phyloP scores from a whole-genome alignment of 2,888 invertebrate genomes.

The Caenorhabditis doughertyi region DNA sequence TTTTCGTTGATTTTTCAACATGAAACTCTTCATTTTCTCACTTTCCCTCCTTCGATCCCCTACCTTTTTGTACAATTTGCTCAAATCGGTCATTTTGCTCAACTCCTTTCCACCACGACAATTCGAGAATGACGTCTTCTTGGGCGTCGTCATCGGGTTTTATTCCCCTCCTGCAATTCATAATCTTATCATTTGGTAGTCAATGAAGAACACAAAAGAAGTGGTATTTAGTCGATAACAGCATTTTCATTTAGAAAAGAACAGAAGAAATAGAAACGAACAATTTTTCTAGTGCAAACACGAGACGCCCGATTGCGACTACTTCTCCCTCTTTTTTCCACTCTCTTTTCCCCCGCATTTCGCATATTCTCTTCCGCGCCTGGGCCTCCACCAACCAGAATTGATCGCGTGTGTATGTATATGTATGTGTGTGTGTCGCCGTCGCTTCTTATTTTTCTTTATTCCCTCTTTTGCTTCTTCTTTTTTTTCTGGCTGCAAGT shows the following conservation, averaged over 20 bases:
- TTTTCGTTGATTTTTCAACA: not conserved
- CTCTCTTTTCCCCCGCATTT: conserved; percentile 11
- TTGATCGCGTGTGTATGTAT: conserved; percentile 38
- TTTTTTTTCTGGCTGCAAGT: not conserved
- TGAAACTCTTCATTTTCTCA: not conserved
- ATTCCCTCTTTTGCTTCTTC: not conserved
- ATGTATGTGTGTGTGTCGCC: not conserved
- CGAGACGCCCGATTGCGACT: conserved; percentile 38
- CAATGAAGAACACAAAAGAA: not conserved
- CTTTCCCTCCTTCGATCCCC: not conserved
- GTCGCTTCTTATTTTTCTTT: conserved; percentile 1
- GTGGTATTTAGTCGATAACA: not conserved
- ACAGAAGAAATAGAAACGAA: not conserved
- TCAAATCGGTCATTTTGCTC: conserved; percentile 43
- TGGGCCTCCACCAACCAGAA: conserved; percentile 17
- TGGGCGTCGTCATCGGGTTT: conserved; percentile 13
- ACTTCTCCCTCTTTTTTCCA: conserved; percentile 11
- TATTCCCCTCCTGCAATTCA: conserved; percentile 1
- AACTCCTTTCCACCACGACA: conserved; percentile 23
- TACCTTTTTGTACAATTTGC: conserved; percentile 52
- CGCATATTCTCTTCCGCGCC: conserved; percentile 41
- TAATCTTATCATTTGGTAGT: conserved; percentile 27
- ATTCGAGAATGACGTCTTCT: conserved; percentile 31
- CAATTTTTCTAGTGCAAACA: conserved; percentile 35
- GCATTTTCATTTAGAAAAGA: not conserved